A percentile compares a stretch with the other conserved stretches of the same genome.
These are phyloP conservation scores for Polyommatus iphigenia DNA, from an alignment of 2,888 invertebrate species.

Conservation along the genomic window DNA sequence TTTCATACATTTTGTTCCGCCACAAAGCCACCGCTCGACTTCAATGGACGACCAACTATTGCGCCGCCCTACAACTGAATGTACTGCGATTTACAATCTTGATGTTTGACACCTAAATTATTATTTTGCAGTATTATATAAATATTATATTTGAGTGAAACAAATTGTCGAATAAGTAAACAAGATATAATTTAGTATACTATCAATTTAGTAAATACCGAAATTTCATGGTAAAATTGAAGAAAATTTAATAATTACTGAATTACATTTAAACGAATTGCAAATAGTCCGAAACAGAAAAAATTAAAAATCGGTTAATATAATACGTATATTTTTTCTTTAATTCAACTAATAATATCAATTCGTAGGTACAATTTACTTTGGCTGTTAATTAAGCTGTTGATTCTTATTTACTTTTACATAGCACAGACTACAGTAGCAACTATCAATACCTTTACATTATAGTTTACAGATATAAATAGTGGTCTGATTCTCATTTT, in stretches of 20 bases:
- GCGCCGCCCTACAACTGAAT: conserved; percentile 55
- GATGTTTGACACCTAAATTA: conserved; percentile 42
- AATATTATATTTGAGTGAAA: no score
- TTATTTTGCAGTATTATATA: no score
- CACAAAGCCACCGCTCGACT: conserved; percentile 63
- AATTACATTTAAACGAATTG: neutral
- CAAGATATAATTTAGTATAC: no score
- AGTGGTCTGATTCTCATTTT: conserved; percentile 74
- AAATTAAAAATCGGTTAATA: no score
- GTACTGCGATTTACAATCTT: conserved; percentile 41
- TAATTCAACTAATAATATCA: no score
- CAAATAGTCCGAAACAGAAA: neutral
- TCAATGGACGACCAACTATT: conserved; percentile 66
- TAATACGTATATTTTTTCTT: no score
- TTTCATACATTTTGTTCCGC: conserved; percentile 60
- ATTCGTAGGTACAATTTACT: no score
- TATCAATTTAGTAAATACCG: no score
- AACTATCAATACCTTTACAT: conserved; percentile 51
- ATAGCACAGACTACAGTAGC: neutral
- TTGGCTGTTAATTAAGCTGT: no score
- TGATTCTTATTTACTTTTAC: neutral
- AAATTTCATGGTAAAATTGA: no score
- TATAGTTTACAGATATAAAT: conserved; percentile 65
- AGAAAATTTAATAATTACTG: neutral
- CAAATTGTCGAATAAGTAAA: no score